These are phyloP conservation scores for Cremastobaeus sp. DNA, from an alignment of 2,888 invertebrate genomes.

Conservation along the genomic window DNA sequence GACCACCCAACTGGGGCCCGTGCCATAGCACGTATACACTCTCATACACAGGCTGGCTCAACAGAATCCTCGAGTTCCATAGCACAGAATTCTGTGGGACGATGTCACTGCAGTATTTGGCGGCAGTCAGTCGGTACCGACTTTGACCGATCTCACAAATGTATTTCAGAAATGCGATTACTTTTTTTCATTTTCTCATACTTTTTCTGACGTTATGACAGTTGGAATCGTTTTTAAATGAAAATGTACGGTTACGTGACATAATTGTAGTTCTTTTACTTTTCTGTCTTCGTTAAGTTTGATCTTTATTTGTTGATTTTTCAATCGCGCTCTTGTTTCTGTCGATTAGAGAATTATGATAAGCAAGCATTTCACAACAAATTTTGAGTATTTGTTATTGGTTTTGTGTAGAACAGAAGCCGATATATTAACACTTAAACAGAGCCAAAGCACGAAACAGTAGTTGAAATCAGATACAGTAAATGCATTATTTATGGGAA, in stretches of 20 bases:
- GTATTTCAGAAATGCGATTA: constrained; percentile 58
- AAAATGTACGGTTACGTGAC: constrained; percentile 38
- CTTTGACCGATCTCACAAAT: constrained; percentile 60
- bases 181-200: constrained; percentile 9
- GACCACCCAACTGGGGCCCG: constrained; percentile 75
- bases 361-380: too few relatives aligned
- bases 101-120: constrained; percentile 59
- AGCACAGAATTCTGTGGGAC: constrained; percentile 65
- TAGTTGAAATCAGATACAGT: too few relatives aligned
- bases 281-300: too few relatives aligned
- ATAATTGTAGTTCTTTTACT: constrained; percentile 39
- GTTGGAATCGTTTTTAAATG: constrained; percentile 47
- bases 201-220: constrained; percentile 42
- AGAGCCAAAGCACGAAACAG: too few relatives aligned
- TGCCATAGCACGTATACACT: constrained; percentile 70
- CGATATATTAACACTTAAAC: too few relatives aligned
- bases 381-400: too few relatives aligned
- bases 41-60: constrained; percentile 50
- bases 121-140: constrained; percentile 60
- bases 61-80: constrained; percentile 69
- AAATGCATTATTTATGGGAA: too few relatives aligned
- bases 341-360: too few relatives aligned
- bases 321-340: too few relatives aligned
- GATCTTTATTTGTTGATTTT: too few relatives aligned
- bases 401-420: too few relatives aligned